These are phyloP conservation scores for Anguilla marmorata DNA, from an alignment of 2,797 vertebrate species.

Conservation along the genomic window DNA sequence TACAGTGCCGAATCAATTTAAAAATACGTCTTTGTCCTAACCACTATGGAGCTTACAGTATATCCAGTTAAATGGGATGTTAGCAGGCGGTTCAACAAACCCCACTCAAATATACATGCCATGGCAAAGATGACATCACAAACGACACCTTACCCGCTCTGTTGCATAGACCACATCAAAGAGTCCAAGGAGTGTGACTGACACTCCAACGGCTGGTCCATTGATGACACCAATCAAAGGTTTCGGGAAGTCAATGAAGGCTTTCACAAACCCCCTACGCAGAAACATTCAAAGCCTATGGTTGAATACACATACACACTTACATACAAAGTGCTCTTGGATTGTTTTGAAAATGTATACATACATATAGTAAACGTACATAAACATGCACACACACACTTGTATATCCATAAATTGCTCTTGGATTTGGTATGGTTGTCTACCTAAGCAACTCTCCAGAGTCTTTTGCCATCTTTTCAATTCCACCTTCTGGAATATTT, in stretches of 20 bases:
- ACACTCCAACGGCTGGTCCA: constrained; percentile 86
- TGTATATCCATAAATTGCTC: background rate
- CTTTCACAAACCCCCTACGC: constrained; percentile 76
- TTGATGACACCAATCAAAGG: constrained; percentile 88
- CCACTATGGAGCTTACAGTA: too few species aligned
- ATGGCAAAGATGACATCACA: background rate
- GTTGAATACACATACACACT: background rate
- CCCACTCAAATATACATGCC: background rate
- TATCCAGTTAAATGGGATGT: background rate
- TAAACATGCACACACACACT: background rate
- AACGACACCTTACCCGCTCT: constrained; percentile 65
- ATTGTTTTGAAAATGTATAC: background rate
- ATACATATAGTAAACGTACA: background rate
- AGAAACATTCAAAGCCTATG: background rate
- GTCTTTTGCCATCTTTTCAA: constrained; percentile 65
- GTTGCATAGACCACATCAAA: constrained; percentile 88
- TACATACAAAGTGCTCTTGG: background rate
- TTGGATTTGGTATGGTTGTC: constrained; percentile 17
- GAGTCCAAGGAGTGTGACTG: constrained; percentile 81
- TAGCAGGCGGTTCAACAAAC: background rate
- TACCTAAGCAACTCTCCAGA: constrained; percentile 74
- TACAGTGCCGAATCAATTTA: too few species aligned
- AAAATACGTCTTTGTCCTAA: too few species aligned
- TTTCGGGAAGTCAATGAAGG: constrained; percentile 93
- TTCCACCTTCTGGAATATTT: constrained; percentile 54